Evolutionary conservation across 2,888 invertebrate species (phyloP).

Genomic region (Geotrupes spiniger): DNA sequence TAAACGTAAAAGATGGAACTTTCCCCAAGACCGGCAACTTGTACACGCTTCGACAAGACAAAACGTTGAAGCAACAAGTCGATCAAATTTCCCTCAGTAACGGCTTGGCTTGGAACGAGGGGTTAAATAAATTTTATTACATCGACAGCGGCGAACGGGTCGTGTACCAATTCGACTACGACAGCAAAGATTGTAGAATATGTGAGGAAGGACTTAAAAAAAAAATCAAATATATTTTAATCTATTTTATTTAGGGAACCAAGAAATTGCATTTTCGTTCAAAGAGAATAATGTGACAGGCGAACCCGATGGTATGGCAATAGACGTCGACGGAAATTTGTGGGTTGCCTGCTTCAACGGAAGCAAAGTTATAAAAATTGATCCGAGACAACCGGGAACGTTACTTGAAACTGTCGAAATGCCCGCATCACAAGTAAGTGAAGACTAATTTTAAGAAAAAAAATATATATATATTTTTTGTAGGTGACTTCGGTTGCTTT

Average conservation of each 20-base stretch:
- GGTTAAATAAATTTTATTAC: constrained; percentile 69
- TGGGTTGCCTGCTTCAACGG: constrained; percentile 77
- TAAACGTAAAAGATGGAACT: too few species aligned
- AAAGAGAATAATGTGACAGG: too few species aligned
- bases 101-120: constrained; percentile 70
- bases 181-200: constrained; percentile 53
- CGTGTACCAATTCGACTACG: constrained; percentile 67
- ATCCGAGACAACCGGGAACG: constrained; percentile 53
- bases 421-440: constrained; percentile 59
- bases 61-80: constrained; percentile 28
- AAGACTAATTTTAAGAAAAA: constrained; percentile 37
- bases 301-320: constrained; percentile 57
- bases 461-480: constrained; percentile 14
- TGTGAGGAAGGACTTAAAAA: constrained; percentile 19
- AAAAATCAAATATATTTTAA: too few species aligned
- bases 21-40: constrained; percentile 8
- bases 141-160: constrained; percentile 66
- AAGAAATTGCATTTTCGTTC: too few species aligned
- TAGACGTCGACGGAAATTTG: constrained; percentile 72
- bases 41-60: constrained; percentile 14
- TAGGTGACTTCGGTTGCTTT: constrained; percentile 65
- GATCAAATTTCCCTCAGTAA: constrained; percentile 50
- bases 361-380: constrained; percentile 56
- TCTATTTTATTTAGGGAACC: too few species aligned
- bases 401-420: constrained; percentile 59